A percentile compares a stretch with the other conserved stretches of the same genome.
phyloP scores from a whole-genome alignment of 2,888 invertebrate genomes.

The Crepidodera aurea region DNA sequence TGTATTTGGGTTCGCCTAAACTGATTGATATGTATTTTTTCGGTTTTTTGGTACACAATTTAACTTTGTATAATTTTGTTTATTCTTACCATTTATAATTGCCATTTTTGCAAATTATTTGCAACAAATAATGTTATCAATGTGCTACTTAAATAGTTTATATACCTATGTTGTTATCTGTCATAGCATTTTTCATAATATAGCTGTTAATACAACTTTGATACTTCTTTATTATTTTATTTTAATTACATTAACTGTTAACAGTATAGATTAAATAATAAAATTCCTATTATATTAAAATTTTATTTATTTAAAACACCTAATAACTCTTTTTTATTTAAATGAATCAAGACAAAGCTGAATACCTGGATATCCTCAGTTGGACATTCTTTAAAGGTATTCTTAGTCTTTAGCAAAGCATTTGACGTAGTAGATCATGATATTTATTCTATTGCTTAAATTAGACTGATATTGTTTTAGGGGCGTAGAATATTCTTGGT shows the following conservation, averaged over 20 bases:
- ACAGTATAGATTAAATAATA: conserved; percentile 52
- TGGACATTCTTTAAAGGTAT: too few relatives aligned
- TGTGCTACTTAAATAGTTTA: conserved; percentile 54
- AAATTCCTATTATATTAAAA: conserved; percentile 32
- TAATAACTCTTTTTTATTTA: too few relatives aligned
- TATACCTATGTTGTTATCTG: conserved; percentile 47
- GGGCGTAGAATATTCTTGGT: too few relatives aligned
- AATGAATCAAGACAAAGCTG: too few relatives aligned
- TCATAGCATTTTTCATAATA: conserved; percentile 51
- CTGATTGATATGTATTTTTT: conserved; percentile 8
- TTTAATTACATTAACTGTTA: conserved; percentile 52
- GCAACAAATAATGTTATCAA: conserved; percentile 48
- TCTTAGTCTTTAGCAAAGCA: too few relatives aligned
- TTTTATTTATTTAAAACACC: neutral
- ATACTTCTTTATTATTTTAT: conserved; percentile 46
- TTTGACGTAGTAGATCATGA: too few relatives aligned
- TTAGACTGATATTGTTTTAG: too few relatives aligned
- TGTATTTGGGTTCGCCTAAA: conserved; percentile 22
- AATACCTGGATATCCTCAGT: too few relatives aligned
- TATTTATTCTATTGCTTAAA: too few relatives aligned
- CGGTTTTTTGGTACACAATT: conserved; percentile 10
- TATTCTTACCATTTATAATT: conserved; percentile 33
- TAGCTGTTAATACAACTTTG: conserved; percentile 49
- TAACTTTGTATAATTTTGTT: conserved; percentile 22
- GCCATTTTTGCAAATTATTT: conserved; percentile 40